phyloP scores from a whole-genome alignment of 2,797 vertebrate genomes.

The Delichon dasypus region DNA sequence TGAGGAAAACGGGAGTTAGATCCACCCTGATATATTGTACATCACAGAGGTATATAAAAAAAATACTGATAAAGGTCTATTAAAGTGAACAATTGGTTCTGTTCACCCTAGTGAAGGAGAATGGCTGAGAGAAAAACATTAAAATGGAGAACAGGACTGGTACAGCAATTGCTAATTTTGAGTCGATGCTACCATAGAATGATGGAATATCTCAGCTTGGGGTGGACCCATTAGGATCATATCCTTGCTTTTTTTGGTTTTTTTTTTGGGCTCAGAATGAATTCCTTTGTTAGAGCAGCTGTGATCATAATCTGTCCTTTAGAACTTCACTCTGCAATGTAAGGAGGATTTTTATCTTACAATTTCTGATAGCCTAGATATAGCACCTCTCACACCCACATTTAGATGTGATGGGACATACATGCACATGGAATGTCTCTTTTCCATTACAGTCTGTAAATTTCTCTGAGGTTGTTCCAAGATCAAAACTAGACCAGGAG shows the following conservation, averaged over 20 bases:
- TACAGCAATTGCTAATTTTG: not conserved
- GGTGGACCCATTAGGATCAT: too few species aligned
- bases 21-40: not conserved
- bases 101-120: not conserved
- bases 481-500: not conserved
- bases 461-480: not conserved
- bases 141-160: not conserved
- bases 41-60: too few species aligned
- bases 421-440: not conserved
- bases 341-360: not conserved
- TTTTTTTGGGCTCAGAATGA: not conserved
- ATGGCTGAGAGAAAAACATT: too few species aligned
- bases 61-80: not conserved
- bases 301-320: not conserved
- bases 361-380: not conserved
- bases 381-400: not conserved
- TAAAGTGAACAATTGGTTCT: not conserved
- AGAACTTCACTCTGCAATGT: not conserved
- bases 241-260: too few species aligned
- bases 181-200: not conserved
- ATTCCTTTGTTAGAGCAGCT: not conserved
- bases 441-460: not conserved
- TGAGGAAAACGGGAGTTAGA: not conserved
- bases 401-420: not conserved
- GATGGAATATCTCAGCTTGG: not conserved